These are phyloP conservation scores for Habroteleia sp. DNA, from an alignment of 2,888 invertebrate genomes.

Conservation along the genomic window DNA sequence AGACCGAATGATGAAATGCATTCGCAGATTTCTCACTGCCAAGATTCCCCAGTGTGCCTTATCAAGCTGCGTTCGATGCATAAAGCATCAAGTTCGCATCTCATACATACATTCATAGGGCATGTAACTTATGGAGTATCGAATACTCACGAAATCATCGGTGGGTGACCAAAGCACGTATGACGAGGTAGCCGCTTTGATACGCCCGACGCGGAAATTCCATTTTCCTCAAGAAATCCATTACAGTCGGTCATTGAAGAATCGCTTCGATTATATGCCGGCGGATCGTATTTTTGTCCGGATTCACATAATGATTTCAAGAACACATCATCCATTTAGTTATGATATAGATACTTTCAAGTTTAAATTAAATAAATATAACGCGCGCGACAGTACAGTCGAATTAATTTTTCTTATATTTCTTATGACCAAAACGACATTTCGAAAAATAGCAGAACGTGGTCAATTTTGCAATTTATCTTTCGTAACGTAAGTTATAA, in stretches of 20 bases:
- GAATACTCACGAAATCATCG: slow-evolving; percentile 72
- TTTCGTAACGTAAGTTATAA: too few species aligned
- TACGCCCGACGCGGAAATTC: slow-evolving; percentile 70
- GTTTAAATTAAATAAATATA: too few species aligned
- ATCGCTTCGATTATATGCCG: slow-evolving; percentile 57
- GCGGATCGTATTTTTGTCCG: slow-evolving; percentile 57
- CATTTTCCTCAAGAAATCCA: slow-evolving; percentile 72
- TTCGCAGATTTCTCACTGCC: slow-evolving; percentile 57
- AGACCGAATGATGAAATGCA: slow-evolving; percentile 67
- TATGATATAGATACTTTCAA: too few species aligned
- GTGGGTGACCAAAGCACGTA: slow-evolving; percentile 75
- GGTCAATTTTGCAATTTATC: too few species aligned
- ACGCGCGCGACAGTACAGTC: too few species aligned
- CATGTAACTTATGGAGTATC: slow-evolving; percentile 76
- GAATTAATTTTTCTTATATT: too few species aligned
- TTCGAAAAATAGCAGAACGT: too few species aligned
- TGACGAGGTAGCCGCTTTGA: slow-evolving; percentile 71
- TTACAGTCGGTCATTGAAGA: slow-evolving; percentile 65
- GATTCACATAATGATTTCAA: slow-evolving; percentile 50
- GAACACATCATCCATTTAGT: slow-evolving; percentile 44
- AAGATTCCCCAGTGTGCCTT: slow-evolving; percentile 68
- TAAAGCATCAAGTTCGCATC: slow-evolving; percentile 80
- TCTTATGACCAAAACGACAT: too few species aligned
- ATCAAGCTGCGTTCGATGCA: slow-evolving; percentile 78
- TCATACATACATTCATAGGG: slow-evolving; percentile 80